Evolutionary conservation across 2,888 invertebrate species (phyloP).

Genomic region (Globia sparganii): DNA sequence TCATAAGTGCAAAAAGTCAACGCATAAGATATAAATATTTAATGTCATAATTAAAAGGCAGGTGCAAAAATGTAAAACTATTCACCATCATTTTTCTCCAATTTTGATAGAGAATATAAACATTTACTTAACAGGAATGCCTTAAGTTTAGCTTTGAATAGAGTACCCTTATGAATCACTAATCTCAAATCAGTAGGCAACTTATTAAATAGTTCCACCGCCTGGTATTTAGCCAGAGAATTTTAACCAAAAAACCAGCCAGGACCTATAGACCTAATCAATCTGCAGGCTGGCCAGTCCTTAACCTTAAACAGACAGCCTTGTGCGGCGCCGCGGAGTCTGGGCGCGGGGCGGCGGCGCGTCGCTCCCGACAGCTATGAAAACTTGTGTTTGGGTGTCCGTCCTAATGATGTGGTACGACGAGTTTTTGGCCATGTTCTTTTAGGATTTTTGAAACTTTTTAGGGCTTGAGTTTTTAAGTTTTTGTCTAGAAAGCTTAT

Average conservation of each 20-base stretch:
- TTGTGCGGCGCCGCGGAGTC: slow-evolving; percentile 82
- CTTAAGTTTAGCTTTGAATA: no score
- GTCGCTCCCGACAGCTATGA: slow-evolving; percentile 58
- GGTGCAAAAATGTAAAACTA: no score
- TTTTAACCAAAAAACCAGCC: slow-evolving; percentile 50
- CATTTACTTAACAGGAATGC: no score
- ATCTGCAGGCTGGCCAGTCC: slow-evolving; percentile 74
- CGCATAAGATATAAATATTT: no score
- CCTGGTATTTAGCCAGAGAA: no score
- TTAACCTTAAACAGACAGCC: slow-evolving; percentile 85
- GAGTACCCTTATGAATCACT: no score
- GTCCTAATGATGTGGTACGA: slow-evolving; percentile 58
- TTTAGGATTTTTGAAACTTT: slow-evolving; percentile 7
- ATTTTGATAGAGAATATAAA: no score
- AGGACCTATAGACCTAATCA: slow-evolving; percentile 69
- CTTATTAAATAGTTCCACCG: no score
- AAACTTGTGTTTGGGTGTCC: slow-evolving; percentile 73
- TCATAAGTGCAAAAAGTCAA: no score
- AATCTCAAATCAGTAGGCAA: no score
- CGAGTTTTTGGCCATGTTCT: slow-evolving; percentile 40
- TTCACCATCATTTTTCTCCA: no score
- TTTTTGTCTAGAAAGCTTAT: not conserved
- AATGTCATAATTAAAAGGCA: no score
- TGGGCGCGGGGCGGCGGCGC: slow-evolving; percentile 67
- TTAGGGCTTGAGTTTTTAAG: not conserved